Percentiles rank a stretch among this genome's conserved stretches.
phyloP scores from a whole-genome alignment of 2,888 invertebrate species.

The Eilema depressum region DNA sequence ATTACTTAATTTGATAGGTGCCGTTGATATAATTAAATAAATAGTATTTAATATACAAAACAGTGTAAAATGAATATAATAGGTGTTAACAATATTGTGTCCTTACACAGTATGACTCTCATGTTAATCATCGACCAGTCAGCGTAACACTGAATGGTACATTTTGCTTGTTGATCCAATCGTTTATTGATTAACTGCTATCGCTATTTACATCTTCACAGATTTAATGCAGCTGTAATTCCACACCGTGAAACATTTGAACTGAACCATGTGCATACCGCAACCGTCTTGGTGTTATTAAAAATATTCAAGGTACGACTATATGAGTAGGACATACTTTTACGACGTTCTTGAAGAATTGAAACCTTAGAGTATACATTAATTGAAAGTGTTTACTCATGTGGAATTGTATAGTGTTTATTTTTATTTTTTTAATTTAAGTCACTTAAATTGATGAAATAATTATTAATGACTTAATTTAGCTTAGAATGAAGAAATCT shows the following conservation, averaged over 20 bases:
- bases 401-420: too few relatives aligned
- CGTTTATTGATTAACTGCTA: slow-evolving; percentile 68
- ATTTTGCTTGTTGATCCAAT: slow-evolving; percentile 51
- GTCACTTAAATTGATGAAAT: too few relatives aligned
- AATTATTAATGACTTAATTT: too few relatives aligned
- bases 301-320: background rate
- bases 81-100: slow-evolving; percentile 31
- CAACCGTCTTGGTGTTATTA: background rate
- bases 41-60: background rate
- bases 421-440: too few relatives aligned
- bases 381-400: background rate
- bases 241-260: slow-evolving; percentile 50
- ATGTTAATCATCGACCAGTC: slow-evolving; percentile 53
- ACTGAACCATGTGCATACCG: background rate
- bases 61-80: slow-evolving; percentile 18
- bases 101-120: slow-evolving; percentile 60
- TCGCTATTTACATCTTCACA: slow-evolving; percentile 62
- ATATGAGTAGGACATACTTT: background rate
- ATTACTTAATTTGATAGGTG: slow-evolving; percentile 5
- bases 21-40: background rate
- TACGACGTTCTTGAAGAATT: background rate
- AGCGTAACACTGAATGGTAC: slow-evolving; percentile 50
- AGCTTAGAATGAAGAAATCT: too few relatives aligned
- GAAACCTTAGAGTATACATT: too few relatives aligned
- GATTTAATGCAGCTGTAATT: slow-evolving; percentile 61